These are phyloP conservation scores for Protobothrops mucrosquamatus DNA, from an alignment of 2,113 vertebrate genomes.

Conservation along the genomic window DNA sequence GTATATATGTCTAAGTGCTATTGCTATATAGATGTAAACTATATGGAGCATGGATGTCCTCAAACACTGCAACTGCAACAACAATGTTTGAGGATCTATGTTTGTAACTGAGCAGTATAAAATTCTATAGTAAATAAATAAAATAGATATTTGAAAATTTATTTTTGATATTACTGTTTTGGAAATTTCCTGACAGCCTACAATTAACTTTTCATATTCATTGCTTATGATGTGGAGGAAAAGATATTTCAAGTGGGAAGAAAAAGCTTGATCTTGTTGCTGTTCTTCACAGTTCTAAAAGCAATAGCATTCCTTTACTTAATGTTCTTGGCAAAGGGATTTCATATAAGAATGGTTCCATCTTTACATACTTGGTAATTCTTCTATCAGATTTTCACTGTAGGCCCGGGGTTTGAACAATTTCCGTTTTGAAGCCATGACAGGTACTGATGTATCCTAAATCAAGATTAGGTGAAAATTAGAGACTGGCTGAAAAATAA, in stretches of 20 bases:
- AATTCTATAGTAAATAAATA: background rate
- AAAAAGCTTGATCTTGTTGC: background rate
- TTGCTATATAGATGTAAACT: background rate
- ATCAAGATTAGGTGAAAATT: background rate
- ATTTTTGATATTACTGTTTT: background rate
- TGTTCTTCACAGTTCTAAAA: background rate
- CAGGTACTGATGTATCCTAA: constrained; percentile 31
- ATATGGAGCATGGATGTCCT: background rate
- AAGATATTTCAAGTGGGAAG: background rate
- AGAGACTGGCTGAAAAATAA: background rate
- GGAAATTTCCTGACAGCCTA: background rate
- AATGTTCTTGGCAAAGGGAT: fast-evolving
- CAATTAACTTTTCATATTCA: background rate
- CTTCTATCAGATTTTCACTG: constrained; percentile 45
- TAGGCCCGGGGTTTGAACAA: constrained; percentile 31
- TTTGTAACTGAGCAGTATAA: background rate
- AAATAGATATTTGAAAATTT: background rate
- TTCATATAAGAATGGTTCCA: background rate
- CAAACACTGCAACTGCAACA: background rate
- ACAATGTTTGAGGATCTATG: background rate
- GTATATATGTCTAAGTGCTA: background rate
- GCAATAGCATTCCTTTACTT: background rate
- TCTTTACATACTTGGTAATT: constrained; percentile 56
- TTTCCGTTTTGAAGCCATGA: constrained; percentile 70
- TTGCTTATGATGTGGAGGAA: background rate